phyloP scores from a whole-genome alignment of 2,888 invertebrate genomes.

The Congeria kusceri region DNA sequence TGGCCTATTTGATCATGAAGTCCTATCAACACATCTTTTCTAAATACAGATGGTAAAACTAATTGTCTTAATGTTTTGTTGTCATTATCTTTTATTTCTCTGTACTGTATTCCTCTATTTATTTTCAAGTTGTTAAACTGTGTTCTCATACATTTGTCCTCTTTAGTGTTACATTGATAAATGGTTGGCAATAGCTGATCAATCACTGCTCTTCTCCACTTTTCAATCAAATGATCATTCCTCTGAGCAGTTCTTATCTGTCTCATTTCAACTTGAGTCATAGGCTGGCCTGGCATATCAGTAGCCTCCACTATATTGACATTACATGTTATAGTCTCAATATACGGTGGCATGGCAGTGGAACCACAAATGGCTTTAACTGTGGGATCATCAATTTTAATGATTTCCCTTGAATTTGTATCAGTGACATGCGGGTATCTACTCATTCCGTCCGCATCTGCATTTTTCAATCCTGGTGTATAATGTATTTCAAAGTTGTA shows the following conservation, averaged over 20 bases:
- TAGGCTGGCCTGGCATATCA: constrained; percentile 3
- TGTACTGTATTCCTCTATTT: constrained; percentile 22
- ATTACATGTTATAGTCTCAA: constrained; percentile 6
- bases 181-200: constrained; percentile 15
- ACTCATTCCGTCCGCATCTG: constrained; percentile 21
- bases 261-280: constrained; percentile 21
- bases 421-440: constrained; percentile 8
- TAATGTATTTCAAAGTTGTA: constrained; percentile 20
- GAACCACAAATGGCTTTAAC: constrained; percentile 21
- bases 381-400: constrained; percentile 5
- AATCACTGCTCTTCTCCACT: constrained; percentile 22
- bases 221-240: constrained; percentile 14
- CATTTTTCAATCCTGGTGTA: constrained; percentile 7
- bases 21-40: constrained; percentile 14
- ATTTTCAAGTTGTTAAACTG: constrained; percentile 15
- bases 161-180: background rate
- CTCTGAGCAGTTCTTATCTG: constrained; percentile 28
- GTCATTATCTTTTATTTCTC: constrained; percentile 6
- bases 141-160: background rate
- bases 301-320: constrained; percentile 19
- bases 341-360: constrained; percentile 1
- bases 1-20: constrained; percentile 39
- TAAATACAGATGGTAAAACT: constrained; percentile 22
- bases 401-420: background rate
- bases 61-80: constrained; percentile 7